Conservation (phyloP, 1,140 invertebrate genomes). For the Philopotamus ludificatus region DNA sequence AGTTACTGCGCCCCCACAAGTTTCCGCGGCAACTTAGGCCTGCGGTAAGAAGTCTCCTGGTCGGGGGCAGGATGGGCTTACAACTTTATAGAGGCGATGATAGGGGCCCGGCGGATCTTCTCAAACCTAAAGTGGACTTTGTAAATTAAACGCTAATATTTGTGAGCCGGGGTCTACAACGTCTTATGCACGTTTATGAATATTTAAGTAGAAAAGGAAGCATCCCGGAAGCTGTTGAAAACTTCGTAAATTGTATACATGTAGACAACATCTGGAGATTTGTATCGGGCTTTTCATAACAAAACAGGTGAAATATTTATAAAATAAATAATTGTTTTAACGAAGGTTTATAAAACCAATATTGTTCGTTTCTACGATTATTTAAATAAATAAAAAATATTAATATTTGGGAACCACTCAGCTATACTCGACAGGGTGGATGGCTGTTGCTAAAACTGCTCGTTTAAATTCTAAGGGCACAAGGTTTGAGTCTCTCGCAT, state of each 20-base stretch:
- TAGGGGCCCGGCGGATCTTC: constrained; percentile 5
- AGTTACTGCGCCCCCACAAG: constrained; percentile 16
- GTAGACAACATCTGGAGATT: too few species aligned
- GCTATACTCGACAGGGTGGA: too few species aligned
- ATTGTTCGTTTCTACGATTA: too few species aligned
- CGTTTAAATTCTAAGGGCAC: constrained; percentile 30
- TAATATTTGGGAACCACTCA: too few species aligned
- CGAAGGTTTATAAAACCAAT: too few species aligned
- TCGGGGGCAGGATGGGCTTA: not conserved
- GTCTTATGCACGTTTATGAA: not conserved
- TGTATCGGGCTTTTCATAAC: too few species aligned
- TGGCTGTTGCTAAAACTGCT: constrained; percentile 29
- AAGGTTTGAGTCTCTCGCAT: constrained; percentile 26
- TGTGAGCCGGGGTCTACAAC: not conserved
- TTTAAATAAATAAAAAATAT: too few species aligned
- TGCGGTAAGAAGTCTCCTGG: not conserved
- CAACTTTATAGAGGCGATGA: constrained; percentile 23
- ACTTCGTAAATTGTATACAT: not conserved
- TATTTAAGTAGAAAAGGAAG: not conserved
- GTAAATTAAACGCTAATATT: constrained; percentile 6
- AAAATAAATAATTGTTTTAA: too few species aligned
- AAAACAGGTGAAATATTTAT: too few species aligned
- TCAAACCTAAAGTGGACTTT: constrained; percentile 12
- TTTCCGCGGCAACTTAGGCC: constrained; percentile 24
- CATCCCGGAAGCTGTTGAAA: not conserved